Base-by-base conservation (phyloP, 2,888 invertebrate genomes). In the Lepidocyrtinus sp. region DNA sequence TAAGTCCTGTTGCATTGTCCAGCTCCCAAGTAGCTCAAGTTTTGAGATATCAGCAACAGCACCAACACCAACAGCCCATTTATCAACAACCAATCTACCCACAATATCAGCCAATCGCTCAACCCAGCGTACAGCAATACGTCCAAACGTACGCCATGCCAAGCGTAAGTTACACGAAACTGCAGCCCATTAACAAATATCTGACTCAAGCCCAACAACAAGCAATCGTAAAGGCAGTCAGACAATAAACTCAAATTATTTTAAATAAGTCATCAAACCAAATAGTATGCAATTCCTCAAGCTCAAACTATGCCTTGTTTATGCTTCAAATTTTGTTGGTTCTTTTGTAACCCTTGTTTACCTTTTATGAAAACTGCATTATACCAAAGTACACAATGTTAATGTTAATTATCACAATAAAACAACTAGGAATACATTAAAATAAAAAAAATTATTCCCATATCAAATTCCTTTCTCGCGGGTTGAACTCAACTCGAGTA, bases 101-200 rank as follows among this genome's bases (percentile, higher is more conserved):
- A n/a, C 71, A 71, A 1, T 26, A n/a, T 0, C 71, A 61, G 17
- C 27, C 25, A 59, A 27, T 63, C 62, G 46, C 63, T 21, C 70
- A 76, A 19, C 76, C 76, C 17, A 62, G 17, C 25, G 45, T 61
- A 5, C 36, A n/a, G n/a, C 46, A 26, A 36, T 45, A 59, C 27
- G 65, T 71, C 3, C 77, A 77, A 25, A 77, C 77, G 2, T 77
- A 77, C 36, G 46, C 72, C 15, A 55, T 55, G 72, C 77, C 77
- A 15, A 70, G 70, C 17, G 25, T 70, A 9, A 70, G 70, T 27
- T 76, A 24, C 55, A 76, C 76, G 3, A 36, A 24, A 19, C 55
- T 62, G 0, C 26, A 70, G 26, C 70, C 76, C 55, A 67, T 68
- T n/a, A 71, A 71, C 62, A 61, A 71, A 62, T 19, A 61, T 27